phyloP scores from a whole-genome alignment of 2,888 invertebrate genomes.

The Acleris literana region DNA sequence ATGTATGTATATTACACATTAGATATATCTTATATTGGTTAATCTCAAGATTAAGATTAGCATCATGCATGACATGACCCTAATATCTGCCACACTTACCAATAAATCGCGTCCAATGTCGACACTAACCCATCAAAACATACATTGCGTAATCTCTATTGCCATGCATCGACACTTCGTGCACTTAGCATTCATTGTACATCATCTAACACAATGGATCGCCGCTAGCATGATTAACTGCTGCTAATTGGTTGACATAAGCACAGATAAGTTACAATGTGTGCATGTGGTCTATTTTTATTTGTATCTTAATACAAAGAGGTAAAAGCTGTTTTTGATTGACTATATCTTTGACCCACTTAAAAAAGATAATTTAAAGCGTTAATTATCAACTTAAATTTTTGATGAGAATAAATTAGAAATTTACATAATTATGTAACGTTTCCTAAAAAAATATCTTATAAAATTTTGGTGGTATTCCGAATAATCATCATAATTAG shows the following conservation, averaged over 20 bases:
- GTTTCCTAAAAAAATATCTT: neutral
- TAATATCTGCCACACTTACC: neutral
- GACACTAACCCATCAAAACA: conserved; percentile 45
- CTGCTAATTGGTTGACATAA: conserved; percentile 44
- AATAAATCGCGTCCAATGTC: conserved; percentile 19
- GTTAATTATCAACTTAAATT: neutral
- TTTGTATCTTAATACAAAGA: neutral
- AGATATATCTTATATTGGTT: neutral
- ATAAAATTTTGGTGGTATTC: neutral
- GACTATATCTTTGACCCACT: conserved; percentile 2
- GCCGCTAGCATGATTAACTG: conserved; percentile 42
- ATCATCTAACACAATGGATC: conserved; percentile 40
- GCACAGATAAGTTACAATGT: neutral
- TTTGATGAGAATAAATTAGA: conserved; percentile 9
- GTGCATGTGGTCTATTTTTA: neutral
- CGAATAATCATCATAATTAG: no score
- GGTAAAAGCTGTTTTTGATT: neutral
- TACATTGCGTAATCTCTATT: conserved; percentile 55
- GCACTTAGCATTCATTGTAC: conserved; percentile 65
- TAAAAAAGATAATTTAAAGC: neutral
- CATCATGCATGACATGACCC: neutral
- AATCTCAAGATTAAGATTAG: neutral
- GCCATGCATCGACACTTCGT: conserved; percentile 49
- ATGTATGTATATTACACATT: neutral
- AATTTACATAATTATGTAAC: conserved; percentile 7